Evolutionary conservation across 2,888 invertebrate genomes (phyloP), one percentile per base, ranked within the genome.

Genomic region (Eupithecia centaureata): DNA sequence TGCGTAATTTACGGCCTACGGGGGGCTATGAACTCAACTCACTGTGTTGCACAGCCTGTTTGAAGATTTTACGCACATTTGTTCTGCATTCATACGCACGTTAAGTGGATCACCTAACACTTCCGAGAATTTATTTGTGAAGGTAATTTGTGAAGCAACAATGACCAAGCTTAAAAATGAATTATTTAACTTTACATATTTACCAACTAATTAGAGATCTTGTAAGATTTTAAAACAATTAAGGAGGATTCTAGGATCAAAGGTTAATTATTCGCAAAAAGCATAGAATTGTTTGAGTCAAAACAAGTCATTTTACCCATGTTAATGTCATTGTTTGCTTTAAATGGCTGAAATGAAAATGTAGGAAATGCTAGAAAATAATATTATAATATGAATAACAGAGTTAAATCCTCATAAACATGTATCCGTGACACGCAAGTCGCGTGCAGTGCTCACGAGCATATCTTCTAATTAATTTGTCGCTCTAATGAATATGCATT

Each of bases 51-150:
- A 57, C 87, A 88, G 86, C 13, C 86, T 89, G 89, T 92, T 92
- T 92, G 92, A 92, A 91, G 88, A 90, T 86, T 84, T 90, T 85
- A 89, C 90, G 89, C 89, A 77, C 86, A 82, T 86, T 87, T 88
- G 84, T 77, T 81, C 76, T 79, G 80, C 76, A 76, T 82, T 79
- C 73, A 78, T 73, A 66, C 51, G 27, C 67, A 47, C 67, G 64
- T 28, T 32, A 70, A 61, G 68, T 59, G 63, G 56, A 63, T 35
- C 4, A 47, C 47, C 47, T 51, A 27, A 52, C 51, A 52, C 25
- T 52, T 27, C 51, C 25, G 27, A 27, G 27, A 5, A 13, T 25
- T 25, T n/a, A n/a, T n/a, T n/a, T n/a, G n/a, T n/a, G n/a, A n/a
- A 13, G 13, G 1, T 25, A 25, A 25, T 25, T 18, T n/a, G n/a